Evolutionary conservation across 2,888 invertebrate genomes (phyloP).

Genomic region (Chalcosyrphus nemorum): DNA sequence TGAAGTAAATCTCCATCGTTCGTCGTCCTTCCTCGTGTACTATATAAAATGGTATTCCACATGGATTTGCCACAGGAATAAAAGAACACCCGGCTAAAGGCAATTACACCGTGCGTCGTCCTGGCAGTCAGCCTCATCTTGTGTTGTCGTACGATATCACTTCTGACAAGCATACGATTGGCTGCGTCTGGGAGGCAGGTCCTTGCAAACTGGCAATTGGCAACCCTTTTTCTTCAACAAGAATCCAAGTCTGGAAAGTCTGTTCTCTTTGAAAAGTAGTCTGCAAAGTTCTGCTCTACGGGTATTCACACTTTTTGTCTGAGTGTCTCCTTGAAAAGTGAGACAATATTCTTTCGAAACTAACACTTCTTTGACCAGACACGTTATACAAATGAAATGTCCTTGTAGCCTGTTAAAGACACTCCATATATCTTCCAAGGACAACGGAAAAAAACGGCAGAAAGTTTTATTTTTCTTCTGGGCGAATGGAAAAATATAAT

Average conservation of each 20-base stretch:
- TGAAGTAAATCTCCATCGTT: slow-evolving; percentile 46
- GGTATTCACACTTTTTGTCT: slow-evolving; percentile 20
- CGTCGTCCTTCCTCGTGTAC: not conserved
- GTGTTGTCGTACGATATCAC: not conserved
- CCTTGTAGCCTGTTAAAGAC: slow-evolving; percentile 4
- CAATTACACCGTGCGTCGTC: slow-evolving; percentile 46
- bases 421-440: not conserved
- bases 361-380: slow-evolving; percentile 30
- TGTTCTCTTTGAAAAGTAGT: slow-evolving; percentile 32
- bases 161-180: slow-evolving; percentile 22
- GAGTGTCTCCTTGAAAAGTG: not conserved
- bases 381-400: slow-evolving; percentile 25
- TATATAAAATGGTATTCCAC: no score
- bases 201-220: not conserved
- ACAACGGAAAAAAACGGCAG: not conserved
- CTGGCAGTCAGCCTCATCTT: not conserved
- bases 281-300: slow-evolving; percentile 37
- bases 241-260: slow-evolving; percentile 24
- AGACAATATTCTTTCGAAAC: slow-evolving; percentile 27
- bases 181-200: not conserved
- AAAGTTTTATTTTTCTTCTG: not conserved
- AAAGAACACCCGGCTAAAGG: slow-evolving; percentile 17
- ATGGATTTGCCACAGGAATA: slow-evolving; percentile 21
- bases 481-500: slow-evolving; percentile 22
- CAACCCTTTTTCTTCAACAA: not conserved